Conservation (phyloP, 2,888 invertebrate genomes). For the Mimas tiliae region DNA sequence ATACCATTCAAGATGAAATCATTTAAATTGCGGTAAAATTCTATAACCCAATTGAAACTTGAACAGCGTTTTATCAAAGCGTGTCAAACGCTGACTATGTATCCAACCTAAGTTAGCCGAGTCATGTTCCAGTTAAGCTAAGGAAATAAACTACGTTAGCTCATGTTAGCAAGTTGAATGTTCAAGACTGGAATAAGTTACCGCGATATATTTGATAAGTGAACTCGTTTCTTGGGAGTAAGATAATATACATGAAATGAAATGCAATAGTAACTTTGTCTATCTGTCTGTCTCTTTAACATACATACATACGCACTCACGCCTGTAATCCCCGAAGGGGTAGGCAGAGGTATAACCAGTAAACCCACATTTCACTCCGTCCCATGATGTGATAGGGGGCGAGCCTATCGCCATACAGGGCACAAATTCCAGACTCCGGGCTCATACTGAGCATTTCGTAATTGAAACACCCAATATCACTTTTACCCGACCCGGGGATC, state of each 20-base stretch:
- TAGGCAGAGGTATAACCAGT: no score
- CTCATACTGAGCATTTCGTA: no score
- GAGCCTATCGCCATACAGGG: no score
- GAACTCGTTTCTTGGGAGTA: not conserved
- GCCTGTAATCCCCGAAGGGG: no score
- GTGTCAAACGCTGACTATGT: not conserved
- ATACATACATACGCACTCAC: no score
- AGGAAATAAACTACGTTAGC: constrained; percentile 22
- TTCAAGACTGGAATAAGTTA: not conserved
- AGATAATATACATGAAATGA: not conserved
- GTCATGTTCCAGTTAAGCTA: constrained; percentile 12
- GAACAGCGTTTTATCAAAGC: not conserved
- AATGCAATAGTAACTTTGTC: not conserved
- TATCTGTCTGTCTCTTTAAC: no score
- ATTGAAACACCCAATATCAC: no score
- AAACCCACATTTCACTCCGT: no score
- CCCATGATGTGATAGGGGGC: no score
- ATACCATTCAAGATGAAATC: no score
- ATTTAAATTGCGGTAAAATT: not conserved
- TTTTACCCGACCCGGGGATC: no score
- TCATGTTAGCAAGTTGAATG: constrained; percentile 8
- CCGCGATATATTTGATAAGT: not conserved
- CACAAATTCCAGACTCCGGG: no score
- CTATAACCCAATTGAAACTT: not conserved
- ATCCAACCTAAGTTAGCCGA: constrained; percentile 1